Evolutionary conservation across 2,888 invertebrate genomes (phyloP).

Genomic region (Nesidiocoris tenuis): DNA sequence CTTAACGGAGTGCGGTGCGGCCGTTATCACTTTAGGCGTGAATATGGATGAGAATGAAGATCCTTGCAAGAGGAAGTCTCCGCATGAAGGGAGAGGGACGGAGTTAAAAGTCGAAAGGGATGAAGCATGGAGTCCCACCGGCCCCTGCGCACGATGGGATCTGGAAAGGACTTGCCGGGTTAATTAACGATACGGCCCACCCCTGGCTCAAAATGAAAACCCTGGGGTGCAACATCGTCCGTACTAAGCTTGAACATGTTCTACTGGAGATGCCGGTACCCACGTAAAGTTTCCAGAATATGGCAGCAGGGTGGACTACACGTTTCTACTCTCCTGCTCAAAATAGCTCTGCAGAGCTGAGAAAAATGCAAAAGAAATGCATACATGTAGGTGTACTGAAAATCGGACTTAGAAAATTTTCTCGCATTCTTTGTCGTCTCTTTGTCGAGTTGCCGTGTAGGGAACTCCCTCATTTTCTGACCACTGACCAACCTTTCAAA

Average conservation of each 20-base stretch:
- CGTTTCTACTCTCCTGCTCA: too few species aligned
- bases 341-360: too few species aligned
- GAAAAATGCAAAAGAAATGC: too few species aligned
- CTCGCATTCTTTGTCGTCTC: too few species aligned
- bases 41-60: slow-evolving; percentile 39
- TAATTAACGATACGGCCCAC: not conserved
- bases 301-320: too few species aligned
- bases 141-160: not conserved
- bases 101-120: not conserved
- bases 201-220: not conserved
- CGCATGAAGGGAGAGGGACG: not conserved
- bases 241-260: not conserved
- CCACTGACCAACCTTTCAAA: too few species aligned
- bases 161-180: not conserved
- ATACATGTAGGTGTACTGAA: too few species aligned
- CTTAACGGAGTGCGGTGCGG: not conserved
- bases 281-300: not conserved
- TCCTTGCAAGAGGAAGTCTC: not conserved
- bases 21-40: slow-evolving; percentile 43
- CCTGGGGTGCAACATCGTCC: not conserved
- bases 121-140: not conserved
- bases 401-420: too few species aligned
- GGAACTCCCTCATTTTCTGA: too few species aligned
- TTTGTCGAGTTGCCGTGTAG: too few species aligned
- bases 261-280: not conserved